Evolutionary conservation across 1,140 invertebrate species (phyloP), one percentile per base, ranked within the genome.

Genomic region (Solen grandis): DNA sequence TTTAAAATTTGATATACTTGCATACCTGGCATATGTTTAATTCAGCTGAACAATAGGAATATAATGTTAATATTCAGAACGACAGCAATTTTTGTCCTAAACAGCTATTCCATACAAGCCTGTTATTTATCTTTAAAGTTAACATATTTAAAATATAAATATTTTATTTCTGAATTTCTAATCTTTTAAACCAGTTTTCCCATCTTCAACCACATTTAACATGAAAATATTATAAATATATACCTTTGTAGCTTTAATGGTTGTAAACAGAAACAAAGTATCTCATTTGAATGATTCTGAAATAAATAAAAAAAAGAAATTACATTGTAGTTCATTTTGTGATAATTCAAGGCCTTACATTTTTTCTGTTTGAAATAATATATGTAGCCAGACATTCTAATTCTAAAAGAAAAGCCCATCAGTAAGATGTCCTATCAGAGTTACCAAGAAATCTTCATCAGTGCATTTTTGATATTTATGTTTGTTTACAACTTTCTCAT

Each of bases 231-330:
- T n/a, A 65, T 22, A 65, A 5, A 4, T 46, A 57, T 35, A 35
- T 69, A 69, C 66, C 66, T 69, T 54, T 69, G 41, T 69, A 69
- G 55, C 5, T 4, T 69, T 29, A 31, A 52, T 10, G 66, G 66
- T 31, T 69, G 41, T 38, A 69, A 41, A 14, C 36, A 52, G 66
- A 69, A 69, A 5, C 27, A 33, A 10, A 69, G 27, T 10, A 69
- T 52, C 55, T 52, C 41, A 54, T 69, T 69, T 52, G 66, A 52
- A 25, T 69, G 46, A 54, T 27, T 35, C 66, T 69, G 46, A 31
- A 33, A 69, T 19, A 54, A 22, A 55, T 4, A 5, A 63, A 59
- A n/a, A 59, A n/a, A n/a, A n/a, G n/a, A 59, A 13, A 27, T 59
- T n/a, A 8, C 22, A 22, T 25, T 59, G 22, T 59, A 13, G 19